These are phyloP conservation scores for Alca torda DNA, from an alignment of 2,797 vertebrate species.

Conservation along the genomic window DNA sequence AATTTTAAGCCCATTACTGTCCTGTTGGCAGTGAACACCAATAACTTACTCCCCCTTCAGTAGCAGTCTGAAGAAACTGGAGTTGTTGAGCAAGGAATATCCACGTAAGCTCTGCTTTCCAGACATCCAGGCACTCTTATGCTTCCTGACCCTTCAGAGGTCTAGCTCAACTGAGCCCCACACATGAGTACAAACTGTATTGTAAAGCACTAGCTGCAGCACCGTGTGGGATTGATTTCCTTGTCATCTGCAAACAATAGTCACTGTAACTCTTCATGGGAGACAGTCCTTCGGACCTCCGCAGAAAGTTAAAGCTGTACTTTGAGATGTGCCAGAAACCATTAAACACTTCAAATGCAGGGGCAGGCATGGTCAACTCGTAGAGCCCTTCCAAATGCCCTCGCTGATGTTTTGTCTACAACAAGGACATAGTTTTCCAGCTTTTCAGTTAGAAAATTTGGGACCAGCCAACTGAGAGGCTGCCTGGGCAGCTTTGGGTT, in stretches of 20 bases:
- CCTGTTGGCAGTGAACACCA: neutral
- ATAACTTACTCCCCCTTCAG: neutral
- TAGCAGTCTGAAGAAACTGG: neutral
- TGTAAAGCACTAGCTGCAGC: neutral
- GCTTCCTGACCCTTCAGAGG: neutral
- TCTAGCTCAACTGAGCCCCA: neutral
- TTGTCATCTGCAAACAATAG: slow-evolving; percentile 8
- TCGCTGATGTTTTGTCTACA: neutral
- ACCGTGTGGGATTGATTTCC: neutral
- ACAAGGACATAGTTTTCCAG: neutral
- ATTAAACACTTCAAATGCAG: neutral
- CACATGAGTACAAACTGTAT: fast-evolving
- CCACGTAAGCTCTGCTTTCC: neutral
- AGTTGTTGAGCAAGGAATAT: neutral
- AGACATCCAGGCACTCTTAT: neutral
- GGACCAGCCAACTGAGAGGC: neutral
- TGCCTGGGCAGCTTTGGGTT: neutral
- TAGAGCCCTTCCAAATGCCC: neutral
- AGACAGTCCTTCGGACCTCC: neutral
- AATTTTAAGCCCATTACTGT: neutral
- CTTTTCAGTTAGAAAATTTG: neutral
- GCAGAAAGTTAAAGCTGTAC: neutral
- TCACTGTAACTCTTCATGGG: neutral
- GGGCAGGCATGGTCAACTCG: neutral
- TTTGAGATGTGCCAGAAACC: neutral